These are phyloP conservation scores for Australoheros facetus DNA, from an alignment of 2,797 vertebrate genomes.

Conservation along the genomic window DNA sequence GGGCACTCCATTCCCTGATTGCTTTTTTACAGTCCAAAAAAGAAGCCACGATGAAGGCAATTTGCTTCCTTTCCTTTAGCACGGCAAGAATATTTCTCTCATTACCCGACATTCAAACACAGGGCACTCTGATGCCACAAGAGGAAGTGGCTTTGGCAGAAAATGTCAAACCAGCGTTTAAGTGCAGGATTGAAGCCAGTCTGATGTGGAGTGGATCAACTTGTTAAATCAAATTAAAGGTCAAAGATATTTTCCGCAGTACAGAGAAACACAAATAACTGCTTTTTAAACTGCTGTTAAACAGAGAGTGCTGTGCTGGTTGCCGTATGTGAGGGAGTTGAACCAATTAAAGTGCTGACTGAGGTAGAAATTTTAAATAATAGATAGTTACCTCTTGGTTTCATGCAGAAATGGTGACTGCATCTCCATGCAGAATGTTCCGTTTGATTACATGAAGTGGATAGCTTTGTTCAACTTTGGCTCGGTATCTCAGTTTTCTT, in stretches of 20 bases:
- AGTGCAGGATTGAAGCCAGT: slow-evolving; percentile 63
- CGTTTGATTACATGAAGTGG: neutral
- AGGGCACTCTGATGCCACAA: slow-evolving; percentile 64
- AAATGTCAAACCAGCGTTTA: slow-evolving; percentile 71
- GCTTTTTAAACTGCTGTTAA: slow-evolving; percentile 52
- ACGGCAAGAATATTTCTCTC: slow-evolving; percentile 67
- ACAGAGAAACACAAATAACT: slow-evolving; percentile 44
- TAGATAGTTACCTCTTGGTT: slow-evolving; percentile 29
- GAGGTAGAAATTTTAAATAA: slow-evolving; percentile 12
- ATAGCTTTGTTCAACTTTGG: neutral
- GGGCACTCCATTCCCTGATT: slow-evolving; percentile 51
- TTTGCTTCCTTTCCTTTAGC: slow-evolving; percentile 57
- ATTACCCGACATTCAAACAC: slow-evolving; percentile 66
- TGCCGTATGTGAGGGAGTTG: slow-evolving; percentile 22
- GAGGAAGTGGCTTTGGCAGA: slow-evolving; percentile 78
- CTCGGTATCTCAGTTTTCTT: neutral
- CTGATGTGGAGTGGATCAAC: slow-evolving; percentile 74
- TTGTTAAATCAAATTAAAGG: slow-evolving; percentile 80
- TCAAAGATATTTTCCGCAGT: slow-evolving; percentile 71
- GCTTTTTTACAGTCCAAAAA: slow-evolving; percentile 62
- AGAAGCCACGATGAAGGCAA: slow-evolving; percentile 58
- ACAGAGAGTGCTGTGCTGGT: slow-evolving; percentile 22
- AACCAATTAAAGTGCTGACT: slow-evolving; percentile 1
- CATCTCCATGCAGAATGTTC: neutral
- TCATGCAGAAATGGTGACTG: slow-evolving; percentile 13